A percentile compares a stretch with the other conserved stretches of the same genome.
These are phyloP conservation scores for Thomomys bottae DNA, from an alignment of 2,113 vertebrate genomes.

Conservation along the genomic window DNA sequence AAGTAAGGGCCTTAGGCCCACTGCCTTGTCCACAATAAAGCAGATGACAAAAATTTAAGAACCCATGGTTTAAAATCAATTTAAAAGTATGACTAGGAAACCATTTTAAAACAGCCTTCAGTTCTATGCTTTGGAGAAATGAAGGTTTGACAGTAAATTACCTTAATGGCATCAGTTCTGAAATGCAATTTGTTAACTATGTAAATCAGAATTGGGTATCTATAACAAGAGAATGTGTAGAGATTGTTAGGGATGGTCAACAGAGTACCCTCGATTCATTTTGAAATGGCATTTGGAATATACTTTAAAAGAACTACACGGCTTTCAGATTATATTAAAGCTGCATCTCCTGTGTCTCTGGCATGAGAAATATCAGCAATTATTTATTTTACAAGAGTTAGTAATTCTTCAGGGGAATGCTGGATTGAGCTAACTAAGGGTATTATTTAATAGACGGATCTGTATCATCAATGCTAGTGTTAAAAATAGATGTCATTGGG, in stretches of 20 bases:
- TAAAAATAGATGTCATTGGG: background rate
- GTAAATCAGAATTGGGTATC: background rate
- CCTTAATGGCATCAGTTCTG: constrained; percentile 13
- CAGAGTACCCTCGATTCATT: background rate
- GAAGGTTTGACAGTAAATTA: background rate
- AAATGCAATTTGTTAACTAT: constrained; percentile 45
- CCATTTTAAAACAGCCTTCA: background rate
- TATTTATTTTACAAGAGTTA: background rate
- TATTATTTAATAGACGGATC: background rate
- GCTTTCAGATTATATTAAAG: background rate
- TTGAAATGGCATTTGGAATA: background rate
- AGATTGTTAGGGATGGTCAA: background rate
- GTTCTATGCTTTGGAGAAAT: constrained; percentile 19
- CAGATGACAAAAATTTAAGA: background rate
- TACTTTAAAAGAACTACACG: background rate
- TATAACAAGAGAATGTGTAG: constrained; percentile 43
- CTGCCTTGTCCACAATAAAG: background rate
- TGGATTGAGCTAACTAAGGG: background rate
- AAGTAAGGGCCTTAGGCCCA: background rate
- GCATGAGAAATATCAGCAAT: background rate
- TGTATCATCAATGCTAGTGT: background rate
- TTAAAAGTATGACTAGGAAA: background rate
- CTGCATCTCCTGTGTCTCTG: background rate
- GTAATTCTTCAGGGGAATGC: background rate
- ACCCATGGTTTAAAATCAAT: background rate